Conservation (phyloP, 92 coral and sea anemone species). For the Heliopora coerulea region DNA sequence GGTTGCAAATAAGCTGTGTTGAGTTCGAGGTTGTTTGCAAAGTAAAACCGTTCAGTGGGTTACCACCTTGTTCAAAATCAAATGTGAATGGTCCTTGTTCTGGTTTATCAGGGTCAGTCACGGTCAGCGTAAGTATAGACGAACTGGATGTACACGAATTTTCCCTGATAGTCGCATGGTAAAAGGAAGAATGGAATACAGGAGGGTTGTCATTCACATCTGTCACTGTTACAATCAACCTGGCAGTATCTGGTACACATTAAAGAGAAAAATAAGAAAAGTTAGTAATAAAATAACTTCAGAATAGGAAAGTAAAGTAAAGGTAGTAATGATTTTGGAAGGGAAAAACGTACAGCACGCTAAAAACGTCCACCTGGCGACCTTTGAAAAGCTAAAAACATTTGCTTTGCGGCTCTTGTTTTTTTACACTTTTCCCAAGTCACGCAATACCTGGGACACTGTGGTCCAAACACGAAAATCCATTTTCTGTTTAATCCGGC, state of each 20-base stretch:
- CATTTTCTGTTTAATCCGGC: too few relatives aligned
- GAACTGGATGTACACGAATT: slow-evolving; percentile 47
- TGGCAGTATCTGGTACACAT: slow-evolving; percentile 34
- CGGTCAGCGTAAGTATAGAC: slow-evolving; percentile 66
- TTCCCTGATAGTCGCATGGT: slow-evolving; percentile 65
- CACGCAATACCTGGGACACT: too few relatives aligned
- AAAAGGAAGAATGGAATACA: slow-evolving; percentile 66
- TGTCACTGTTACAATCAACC: slow-evolving; percentile 61
- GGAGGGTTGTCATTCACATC: slow-evolving; percentile 94
- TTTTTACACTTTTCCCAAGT: too few relatives aligned
- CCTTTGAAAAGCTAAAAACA: too few relatives aligned
- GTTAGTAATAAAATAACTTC: too few relatives aligned
- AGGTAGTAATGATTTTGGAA: too few relatives aligned
- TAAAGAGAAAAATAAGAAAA: neutral
- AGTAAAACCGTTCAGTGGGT: slow-evolving; percentile 57
- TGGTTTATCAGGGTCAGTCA: slow-evolving; percentile 67
- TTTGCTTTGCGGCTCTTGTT: too few relatives aligned
- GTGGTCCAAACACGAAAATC: too few relatives aligned
- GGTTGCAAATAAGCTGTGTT: slow-evolving; percentile 60
- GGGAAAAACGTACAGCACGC: too few relatives aligned
- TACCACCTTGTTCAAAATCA: slow-evolving; percentile 62
- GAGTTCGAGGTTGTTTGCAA: slow-evolving; percentile 47
- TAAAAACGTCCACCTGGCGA: too few relatives aligned
- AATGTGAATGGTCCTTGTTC: slow-evolving; percentile 62
- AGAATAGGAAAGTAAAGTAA: too few relatives aligned